Percentiles rank a stretch among this genome's conserved stretches.
Evolutionary conservation across 1,140 invertebrate species (phyloP).

Genomic region (Leptestheria dahalacensis): DNA sequence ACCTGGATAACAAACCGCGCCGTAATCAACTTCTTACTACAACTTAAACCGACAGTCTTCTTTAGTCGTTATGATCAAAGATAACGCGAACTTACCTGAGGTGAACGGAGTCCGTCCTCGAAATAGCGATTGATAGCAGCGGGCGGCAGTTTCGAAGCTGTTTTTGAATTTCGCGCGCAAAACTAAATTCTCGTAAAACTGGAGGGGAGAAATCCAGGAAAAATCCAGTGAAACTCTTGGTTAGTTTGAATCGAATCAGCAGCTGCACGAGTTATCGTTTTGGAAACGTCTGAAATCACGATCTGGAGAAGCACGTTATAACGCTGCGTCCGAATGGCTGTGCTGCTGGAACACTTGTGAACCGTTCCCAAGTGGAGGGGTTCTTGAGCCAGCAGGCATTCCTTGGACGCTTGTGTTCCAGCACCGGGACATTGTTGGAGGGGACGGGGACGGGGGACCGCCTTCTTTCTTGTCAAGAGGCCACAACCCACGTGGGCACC

Average conservation of each 20-base stretch:
- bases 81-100: background rate
- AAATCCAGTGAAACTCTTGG: background rate
- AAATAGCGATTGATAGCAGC: slow-evolving; percentile 10
- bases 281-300: background rate
- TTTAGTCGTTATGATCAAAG: background rate
- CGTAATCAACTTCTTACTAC: background rate
- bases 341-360: background rate
- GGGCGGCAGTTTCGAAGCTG: slow-evolving; percentile 11
- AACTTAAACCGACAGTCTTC: background rate
- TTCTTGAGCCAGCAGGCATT: background rate
- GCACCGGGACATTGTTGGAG: background rate
- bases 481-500: too few relatives aligned
- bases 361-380: background rate
- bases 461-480: too few relatives aligned
- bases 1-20: too few relatives aligned
- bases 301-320: background rate
- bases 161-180: background rate
- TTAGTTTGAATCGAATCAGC: background rate
- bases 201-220: background rate
- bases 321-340: background rate
- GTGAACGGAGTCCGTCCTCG: background rate
- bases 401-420: background rate
- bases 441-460: too few relatives aligned
- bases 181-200: background rate
- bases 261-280: too few relatives aligned